These are phyloP conservation scores for Pseudoatta argentina DNA, from an alignment of 1,140 invertebrate genomes.

Conservation along the genomic window DNA sequence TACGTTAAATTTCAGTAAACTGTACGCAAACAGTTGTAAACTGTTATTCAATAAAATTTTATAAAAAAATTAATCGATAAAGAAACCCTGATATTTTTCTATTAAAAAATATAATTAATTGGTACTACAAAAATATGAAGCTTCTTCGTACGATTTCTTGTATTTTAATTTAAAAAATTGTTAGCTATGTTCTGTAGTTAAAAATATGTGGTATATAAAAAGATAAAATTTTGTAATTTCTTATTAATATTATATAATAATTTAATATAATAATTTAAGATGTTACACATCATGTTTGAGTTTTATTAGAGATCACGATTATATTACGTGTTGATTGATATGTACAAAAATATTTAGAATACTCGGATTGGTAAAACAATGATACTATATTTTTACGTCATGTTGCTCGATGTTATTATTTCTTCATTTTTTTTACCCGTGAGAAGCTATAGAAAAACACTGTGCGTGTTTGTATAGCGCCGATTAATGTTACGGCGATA, in stretches of 20 bases:
- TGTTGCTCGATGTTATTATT: conserved; percentile 42
- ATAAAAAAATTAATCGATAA: neutral
- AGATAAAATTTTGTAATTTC: neutral
- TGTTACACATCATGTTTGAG: neutral
- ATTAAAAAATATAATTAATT: conserved; percentile 33
- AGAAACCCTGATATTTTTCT: neutral
- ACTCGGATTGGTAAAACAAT: conserved; percentile 1
- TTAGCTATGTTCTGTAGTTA: no score
- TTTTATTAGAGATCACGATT: neutral
- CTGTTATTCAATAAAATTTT: neutral
- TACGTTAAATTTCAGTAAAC: conserved; percentile 3
- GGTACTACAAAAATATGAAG: neutral
- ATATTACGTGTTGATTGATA: neutral
- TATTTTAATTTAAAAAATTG: conserved; percentile 28
- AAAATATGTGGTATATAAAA: neutral
- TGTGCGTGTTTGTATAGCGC: conserved; percentile 9
- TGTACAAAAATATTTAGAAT: conserved; percentile 26
- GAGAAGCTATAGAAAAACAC: conserved; percentile 46
- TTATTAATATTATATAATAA: conserved; percentile 3
- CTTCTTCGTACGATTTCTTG: neutral
- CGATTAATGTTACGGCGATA: conserved; percentile 56
- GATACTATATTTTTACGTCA: neutral
- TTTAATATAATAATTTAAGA: neutral
- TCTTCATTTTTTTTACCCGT: conserved; percentile 16
- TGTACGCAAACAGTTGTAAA: neutral